Evolutionary conservation across 2,888 invertebrate species (phyloP), one percentile per base, ranked within the genome.

Genomic region (Copidosoma aretas): DNA sequence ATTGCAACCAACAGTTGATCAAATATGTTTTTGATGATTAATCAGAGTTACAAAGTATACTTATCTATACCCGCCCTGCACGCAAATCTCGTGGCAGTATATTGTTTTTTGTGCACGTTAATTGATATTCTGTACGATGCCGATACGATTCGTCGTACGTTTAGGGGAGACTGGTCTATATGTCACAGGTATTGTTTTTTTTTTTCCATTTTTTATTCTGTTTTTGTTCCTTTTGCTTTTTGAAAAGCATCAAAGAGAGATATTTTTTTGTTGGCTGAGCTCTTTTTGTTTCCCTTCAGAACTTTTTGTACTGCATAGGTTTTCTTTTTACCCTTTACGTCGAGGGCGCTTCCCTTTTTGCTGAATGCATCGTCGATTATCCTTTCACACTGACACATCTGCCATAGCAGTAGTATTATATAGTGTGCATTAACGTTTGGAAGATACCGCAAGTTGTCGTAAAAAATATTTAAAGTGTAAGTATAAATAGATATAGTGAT

Each of bases 31-130:
- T 52, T 51, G 32, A 21, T 25, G 21, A 41, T 60, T 41, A 17
- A 62, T 64, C 5, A 64, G n/a, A 57, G 19, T 24, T 56, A 57
- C 22, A 46, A 52, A 24, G 46, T 39, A 67, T 68, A n/a, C n/a
- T 43, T 54, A 51, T 61, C 10, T 64, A 51, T 72, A 82, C 82
- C 82, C 83, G 82, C 82, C 83, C 82, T 83, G 83, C 83, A 83
- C 83, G 83, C 83, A 82, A 80, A 80, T 79, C 80, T 83, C 83
- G 83, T 83, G 81, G 82, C 82, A 82, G 81, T 82, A 75, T 76
- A 82, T 82, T 83, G 82, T 83, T 83, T 80, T 17, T 83, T 83
- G 81, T 83, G 83, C 83, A 83, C 83, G 83, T 83, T 83, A 79
- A 83, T 83, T 83, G 83, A 82, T 83, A 83, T 83, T 83, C 82